Evolutionary conservation across 1,140 invertebrate genomes (phyloP).

Genomic region (Meloidogyne chitwoodi): DNA sequence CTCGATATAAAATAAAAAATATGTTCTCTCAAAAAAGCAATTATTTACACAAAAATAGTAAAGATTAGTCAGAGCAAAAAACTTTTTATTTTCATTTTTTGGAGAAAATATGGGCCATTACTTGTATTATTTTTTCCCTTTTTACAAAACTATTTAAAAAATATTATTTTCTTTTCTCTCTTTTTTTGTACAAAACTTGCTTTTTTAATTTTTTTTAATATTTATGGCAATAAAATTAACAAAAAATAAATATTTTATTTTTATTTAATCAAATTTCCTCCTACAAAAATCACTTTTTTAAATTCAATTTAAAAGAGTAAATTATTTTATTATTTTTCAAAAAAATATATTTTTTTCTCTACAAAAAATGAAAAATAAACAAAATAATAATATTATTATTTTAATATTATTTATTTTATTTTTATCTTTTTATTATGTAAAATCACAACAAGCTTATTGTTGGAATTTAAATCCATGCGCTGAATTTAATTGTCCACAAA

Average conservation of each 20-base stretch:
- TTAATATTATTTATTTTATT: not conserved
- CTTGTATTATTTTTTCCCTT: too few relatives aligned
- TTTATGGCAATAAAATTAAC: not conserved
- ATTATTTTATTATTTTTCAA: too few relatives aligned
- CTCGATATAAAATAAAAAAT: too few relatives aligned
- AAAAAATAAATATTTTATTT: not conserved
- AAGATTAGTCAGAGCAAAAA: not conserved
- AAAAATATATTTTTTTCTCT: not conserved
- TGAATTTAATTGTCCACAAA: conserved; percentile 19
- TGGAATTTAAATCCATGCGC: conserved; percentile 16
- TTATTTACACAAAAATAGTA: not conserved
- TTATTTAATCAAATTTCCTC: not conserved
- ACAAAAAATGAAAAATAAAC: not conserved
- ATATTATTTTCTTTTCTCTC: too few relatives aligned
- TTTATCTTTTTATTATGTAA: not conserved
- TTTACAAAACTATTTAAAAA: not conserved
- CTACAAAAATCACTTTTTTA: not conserved
- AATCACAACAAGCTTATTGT: conserved; percentile 36
- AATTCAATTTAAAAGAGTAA: too few relatives aligned
- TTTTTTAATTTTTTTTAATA: not conserved
- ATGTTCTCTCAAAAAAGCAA: not conserved
- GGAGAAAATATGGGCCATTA: not conserved
- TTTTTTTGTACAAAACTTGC: not conserved
- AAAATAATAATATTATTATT: conserved; percentile 28
- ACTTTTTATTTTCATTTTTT: not conserved